Percentiles rank a stretch among this genome's conserved stretches.
These are phyloP conservation scores for Cladopsammia gracilis DNA, from an alignment of 64 coral and sea anemone genomes.

Conservation along the genomic window DNA sequence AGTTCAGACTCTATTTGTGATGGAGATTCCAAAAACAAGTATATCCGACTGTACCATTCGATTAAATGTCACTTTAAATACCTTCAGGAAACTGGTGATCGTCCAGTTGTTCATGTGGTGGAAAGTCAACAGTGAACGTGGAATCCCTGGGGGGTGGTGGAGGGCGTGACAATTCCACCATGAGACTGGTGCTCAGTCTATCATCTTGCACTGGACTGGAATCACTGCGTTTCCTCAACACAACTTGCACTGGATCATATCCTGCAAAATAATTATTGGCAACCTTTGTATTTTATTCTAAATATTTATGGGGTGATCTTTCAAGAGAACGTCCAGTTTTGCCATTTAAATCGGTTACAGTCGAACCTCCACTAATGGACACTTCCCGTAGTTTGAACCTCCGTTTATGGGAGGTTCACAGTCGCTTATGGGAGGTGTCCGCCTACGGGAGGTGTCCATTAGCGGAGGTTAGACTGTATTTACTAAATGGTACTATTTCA, in stretches of 20 bases:
- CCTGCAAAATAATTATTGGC: not conserved
- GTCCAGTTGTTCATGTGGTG: not conserved
- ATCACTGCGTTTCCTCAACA: conserved; percentile 9
- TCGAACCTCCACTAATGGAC: too few species aligned
- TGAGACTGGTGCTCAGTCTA: not conserved
- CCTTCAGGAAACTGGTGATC: not conserved
- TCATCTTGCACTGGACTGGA: conserved; percentile 1
- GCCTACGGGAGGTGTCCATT: too few species aligned
- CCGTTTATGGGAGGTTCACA: too few species aligned
- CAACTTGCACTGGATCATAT: not conserved
- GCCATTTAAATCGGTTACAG: too few species aligned
- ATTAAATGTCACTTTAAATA: not conserved
- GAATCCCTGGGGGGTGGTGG: not conserved
- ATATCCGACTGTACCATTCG: not conserved
- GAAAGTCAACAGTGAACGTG: not conserved
- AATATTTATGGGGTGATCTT: too few species aligned
- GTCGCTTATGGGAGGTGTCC: too few species aligned
- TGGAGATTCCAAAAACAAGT: not conserved
- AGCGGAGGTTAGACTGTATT: too few species aligned
- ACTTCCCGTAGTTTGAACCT: too few species aligned
- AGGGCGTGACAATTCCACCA: not conserved
- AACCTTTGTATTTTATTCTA: too few species aligned
- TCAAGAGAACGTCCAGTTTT: too few species aligned
- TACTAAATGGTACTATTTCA: too few species aligned
- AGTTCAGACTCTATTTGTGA: too few species aligned